Percentiles rank a stretch among this genome's conserved stretches.
Conservation (phyloP, 1,140 invertebrate species). For the Aleiodes sp. region DNA sequence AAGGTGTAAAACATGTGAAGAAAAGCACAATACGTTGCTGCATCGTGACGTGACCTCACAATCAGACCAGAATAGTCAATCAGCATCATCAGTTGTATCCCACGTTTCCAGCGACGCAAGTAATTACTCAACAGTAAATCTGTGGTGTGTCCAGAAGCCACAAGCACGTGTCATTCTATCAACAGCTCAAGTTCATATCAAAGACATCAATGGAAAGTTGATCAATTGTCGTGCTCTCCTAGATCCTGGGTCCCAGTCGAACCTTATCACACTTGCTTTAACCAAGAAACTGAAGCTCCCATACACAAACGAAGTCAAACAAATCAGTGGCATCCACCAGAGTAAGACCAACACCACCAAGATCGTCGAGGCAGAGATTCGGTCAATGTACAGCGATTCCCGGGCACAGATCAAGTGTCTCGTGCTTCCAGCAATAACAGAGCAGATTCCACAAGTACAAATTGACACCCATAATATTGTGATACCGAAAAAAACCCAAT, state of each 20-base stretch:
- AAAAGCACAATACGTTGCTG: too few relatives aligned
- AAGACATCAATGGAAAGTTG: too few relatives aligned
- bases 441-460: slow-evolving; percentile 29
- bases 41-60: too few relatives aligned
- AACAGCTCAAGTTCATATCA: too few relatives aligned
- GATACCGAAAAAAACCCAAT: slow-evolving; percentile 25
- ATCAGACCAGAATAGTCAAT: too few relatives aligned
- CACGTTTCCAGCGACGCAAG: too few relatives aligned
- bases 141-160: too few relatives aligned
- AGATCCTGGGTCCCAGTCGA: slow-evolving; percentile 38
- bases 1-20: too few relatives aligned
- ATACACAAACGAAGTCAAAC: slow-evolving; percentile 5
- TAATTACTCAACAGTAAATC: too few relatives aligned
- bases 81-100: too few relatives aligned
- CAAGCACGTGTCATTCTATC: too few relatives aligned
- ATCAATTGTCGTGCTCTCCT: slow-evolving; percentile 36
- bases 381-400: slow-evolving; percentile 21
- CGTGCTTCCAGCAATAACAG: slow-evolving; percentile 32
- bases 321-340: slow-evolving; percentile 21
- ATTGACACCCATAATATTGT: slow-evolving; percentile 23
- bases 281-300: slow-evolving; percentile 26
- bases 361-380: slow-evolving; percentile 13
- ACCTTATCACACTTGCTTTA: slow-evolving; percentile 32
- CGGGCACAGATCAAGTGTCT: slow-evolving; percentile 26
- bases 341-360: slow-evolving; percentile 6